These are phyloP conservation scores for Tholera decimalis DNA, from an alignment of 2,888 invertebrate species.

Conservation along the genomic window DNA sequence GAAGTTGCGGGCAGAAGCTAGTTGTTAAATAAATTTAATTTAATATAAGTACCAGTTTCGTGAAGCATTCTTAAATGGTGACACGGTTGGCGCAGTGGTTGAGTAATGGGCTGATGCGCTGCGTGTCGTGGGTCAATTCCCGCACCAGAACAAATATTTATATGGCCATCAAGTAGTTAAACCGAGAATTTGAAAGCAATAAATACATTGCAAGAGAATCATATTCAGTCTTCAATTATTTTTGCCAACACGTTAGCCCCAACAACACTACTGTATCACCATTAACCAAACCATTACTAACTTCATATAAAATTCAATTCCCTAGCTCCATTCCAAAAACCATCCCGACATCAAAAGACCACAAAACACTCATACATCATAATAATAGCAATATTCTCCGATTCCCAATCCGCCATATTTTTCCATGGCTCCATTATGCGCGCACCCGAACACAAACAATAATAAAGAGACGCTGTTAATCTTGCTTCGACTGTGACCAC, in stretches of 20 bases:
- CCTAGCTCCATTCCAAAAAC: conserved; percentile 5
- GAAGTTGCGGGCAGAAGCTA: no score
- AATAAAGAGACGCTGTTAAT: conserved; percentile 89
- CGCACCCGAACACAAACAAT: conserved; percentile 80
- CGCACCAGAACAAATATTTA: no score
- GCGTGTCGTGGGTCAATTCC: no score
- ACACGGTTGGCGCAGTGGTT: no score
- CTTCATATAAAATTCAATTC: conserved; percentile 23
- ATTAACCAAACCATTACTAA: conserved; percentile 13
- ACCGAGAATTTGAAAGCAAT: no score
- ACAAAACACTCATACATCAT: conserved; percentile 56
- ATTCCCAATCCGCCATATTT: conserved; percentile 60
- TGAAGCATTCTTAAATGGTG: no score
- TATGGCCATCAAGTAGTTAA: no score
- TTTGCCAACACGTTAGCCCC: neutral
- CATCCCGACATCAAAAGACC: conserved; percentile 12
- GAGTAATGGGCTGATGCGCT: no score
- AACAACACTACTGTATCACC: neutral
- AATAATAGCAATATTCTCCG: conserved; percentile 45
- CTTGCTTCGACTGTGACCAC: conserved; percentile 90
- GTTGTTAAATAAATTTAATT: no score
- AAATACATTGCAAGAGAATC: neutral
- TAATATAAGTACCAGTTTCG: no score
- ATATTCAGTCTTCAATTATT: neutral
- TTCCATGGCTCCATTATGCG: conserved; percentile 67